phyloP scores from a whole-genome alignment of 2,797 vertebrate species.

The Momotus momota region DNA sequence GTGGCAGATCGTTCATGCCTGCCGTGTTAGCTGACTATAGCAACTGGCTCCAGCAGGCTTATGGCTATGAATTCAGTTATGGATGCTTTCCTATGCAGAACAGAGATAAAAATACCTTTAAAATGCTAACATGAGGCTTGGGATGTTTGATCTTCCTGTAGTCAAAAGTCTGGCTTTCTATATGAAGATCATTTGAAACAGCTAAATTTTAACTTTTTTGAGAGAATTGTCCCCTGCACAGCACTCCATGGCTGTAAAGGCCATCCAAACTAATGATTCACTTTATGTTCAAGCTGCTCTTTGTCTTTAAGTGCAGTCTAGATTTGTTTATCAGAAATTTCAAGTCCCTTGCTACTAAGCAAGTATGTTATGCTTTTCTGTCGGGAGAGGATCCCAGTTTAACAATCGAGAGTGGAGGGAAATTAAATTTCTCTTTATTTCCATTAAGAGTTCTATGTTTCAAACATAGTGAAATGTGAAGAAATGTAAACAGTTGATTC shows the following conservation, averaged over 20 bases:
- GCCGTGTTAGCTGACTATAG: fast-evolving
- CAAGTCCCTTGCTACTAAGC: background rate
- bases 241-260: background rate
- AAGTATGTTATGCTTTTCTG: background rate
- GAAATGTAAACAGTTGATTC: background rate
- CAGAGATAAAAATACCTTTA: background rate
- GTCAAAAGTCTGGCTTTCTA: background rate
- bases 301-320: background rate
- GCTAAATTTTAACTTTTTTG: background rate
- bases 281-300: background rate
- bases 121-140: background rate
- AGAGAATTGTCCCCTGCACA: background rate
- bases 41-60: background rate
- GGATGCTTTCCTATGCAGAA: background rate
- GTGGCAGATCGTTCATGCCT: fast-evolving
- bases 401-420: background rate
- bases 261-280: background rate
- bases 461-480: background rate
- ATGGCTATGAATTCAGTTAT: background rate
- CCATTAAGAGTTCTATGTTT: background rate
- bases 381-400: background rate
- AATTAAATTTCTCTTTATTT: background rate
- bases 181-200: background rate
- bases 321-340: background rate
- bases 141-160: fast-evolving